Evolutionary conservation across 2,888 invertebrate species (phyloP).

Genomic region (Drosophila setosimentum): DNA sequence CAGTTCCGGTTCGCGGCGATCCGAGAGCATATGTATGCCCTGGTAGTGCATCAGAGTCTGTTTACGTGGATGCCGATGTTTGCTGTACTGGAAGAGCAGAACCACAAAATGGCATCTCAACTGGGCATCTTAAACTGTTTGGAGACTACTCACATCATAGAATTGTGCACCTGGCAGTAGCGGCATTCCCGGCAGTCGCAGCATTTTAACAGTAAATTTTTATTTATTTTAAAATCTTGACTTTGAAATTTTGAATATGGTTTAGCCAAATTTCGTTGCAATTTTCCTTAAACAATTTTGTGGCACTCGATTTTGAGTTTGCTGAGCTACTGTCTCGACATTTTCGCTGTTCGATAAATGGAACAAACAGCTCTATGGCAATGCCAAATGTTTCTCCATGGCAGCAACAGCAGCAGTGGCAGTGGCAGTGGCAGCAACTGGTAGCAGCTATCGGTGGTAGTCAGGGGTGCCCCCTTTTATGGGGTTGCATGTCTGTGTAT

Average conservation of each 20-base stretch:
- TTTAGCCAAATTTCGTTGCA: conserved; percentile 20
- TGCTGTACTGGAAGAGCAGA: conserved; percentile 82
- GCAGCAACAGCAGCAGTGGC: conserved; percentile 32
- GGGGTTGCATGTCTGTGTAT: conserved; percentile 3
- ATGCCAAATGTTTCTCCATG: conserved; percentile 62
- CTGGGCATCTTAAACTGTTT: not conserved
- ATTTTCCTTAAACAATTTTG: conserved; percentile 12
- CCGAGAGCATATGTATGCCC: conserved; percentile 88
- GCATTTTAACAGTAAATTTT: conserved; percentile 79
- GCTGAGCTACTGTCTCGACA: conserved; percentile 48
- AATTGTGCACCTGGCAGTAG: conserved; percentile 91
- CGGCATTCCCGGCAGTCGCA: conserved; percentile 89
- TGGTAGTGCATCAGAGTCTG: conserved; percentile 88
- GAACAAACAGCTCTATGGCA: conserved; percentile 77
- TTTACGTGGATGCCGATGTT: conserved; percentile 82
- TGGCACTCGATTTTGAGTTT: conserved; percentile 36
- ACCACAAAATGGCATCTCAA: not conserved
- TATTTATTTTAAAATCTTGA: not conserved
- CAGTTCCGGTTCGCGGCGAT: conserved; percentile 87
- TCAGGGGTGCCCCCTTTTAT: conserved; percentile 12
- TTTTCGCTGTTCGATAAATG: conserved; percentile 70
- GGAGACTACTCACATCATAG: conserved; percentile 87
- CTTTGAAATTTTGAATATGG: conserved; percentile 4
- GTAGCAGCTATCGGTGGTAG: conserved; percentile 45
- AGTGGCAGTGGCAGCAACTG: conserved; percentile 63